Conservation (phyloP, 2,888 invertebrate species). For the Chydorus sphaericus region DNA sequence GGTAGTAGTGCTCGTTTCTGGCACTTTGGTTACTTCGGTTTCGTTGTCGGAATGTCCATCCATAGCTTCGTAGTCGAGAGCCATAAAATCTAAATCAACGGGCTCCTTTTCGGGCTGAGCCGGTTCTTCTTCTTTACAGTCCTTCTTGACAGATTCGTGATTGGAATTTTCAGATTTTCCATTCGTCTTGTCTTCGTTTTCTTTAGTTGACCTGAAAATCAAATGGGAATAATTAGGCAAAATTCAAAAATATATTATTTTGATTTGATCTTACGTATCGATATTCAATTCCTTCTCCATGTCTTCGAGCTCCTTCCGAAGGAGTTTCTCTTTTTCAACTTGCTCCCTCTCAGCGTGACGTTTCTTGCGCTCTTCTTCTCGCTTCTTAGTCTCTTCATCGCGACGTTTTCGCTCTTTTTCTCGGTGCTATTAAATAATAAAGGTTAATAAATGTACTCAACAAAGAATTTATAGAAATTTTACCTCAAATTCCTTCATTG, state of each 20-base stretch:
- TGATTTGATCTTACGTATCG: not conserved
- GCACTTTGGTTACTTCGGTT: too few species aligned
- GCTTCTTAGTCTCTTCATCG: slow-evolving; percentile 40
- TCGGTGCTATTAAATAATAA: slow-evolving; percentile 33
- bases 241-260: too few species aligned
- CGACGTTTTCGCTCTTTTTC: slow-evolving; percentile 48
- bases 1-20: too few species aligned
- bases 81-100: slow-evolving; percentile 8
- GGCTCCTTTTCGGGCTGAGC: not conserved
- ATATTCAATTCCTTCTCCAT: slow-evolving; percentile 13
- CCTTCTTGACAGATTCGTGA: not conserved
- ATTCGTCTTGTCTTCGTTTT: not conserved
- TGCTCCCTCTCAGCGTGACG: slow-evolving; percentile 37
- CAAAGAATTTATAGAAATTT: not conserved
- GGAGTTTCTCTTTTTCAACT: slow-evolving; percentile 17
- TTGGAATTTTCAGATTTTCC: not conserved
- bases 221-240: not conserved
- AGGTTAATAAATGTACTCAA: not conserved
- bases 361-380: slow-evolving; percentile 39
- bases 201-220: not conserved
- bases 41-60: slow-evolving; percentile 3
- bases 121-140: not conserved
- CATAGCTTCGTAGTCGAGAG: slow-evolving; percentile 13
- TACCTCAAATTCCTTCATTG: slow-evolving; percentile 63
- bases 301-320: slow-evolving; percentile 15